Evolutionary conservation across 2,888 invertebrate species (phyloP).

Genomic region (Thymelicus acteon): DNA sequence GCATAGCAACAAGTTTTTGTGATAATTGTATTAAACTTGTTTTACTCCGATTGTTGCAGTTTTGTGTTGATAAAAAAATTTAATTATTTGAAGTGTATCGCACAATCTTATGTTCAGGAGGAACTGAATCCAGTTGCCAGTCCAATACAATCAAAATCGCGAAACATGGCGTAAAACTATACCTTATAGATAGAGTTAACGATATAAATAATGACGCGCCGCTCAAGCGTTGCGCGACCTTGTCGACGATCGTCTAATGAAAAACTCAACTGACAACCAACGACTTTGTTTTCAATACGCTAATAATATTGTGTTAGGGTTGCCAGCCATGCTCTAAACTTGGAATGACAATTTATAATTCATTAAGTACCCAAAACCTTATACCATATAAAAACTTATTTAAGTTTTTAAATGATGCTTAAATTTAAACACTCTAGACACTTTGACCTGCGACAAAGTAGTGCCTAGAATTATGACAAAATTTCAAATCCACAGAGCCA

Average conservation of each 20-base stretch:
- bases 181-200: conserved; percentile 13
- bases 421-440: no score
- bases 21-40: no score
- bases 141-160: background rate
- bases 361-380: no score
- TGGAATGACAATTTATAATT: no score
- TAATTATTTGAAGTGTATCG: background rate
- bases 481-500: background rate
- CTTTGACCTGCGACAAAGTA: no score
- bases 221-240: conserved; percentile 43
- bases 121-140: background rate
- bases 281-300: conserved; percentile 36
- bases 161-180: conserved; percentile 13
- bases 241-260: conserved; percentile 43
- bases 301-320: conserved; percentile 22
- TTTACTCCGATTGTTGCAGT: no score
- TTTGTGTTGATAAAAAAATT: background rate
- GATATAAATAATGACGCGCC: conserved; percentile 39
- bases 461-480: no score
- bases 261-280: conserved; percentile 41
- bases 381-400: no score
- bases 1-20: no score
- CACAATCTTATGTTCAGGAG: background rate
- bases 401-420: no score
- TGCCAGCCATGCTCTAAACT: background rate